These are phyloP conservation scores for Tenthredo amoena DNA, from an alignment of 2,888 invertebrate species.

Conservation along the genomic window DNA sequence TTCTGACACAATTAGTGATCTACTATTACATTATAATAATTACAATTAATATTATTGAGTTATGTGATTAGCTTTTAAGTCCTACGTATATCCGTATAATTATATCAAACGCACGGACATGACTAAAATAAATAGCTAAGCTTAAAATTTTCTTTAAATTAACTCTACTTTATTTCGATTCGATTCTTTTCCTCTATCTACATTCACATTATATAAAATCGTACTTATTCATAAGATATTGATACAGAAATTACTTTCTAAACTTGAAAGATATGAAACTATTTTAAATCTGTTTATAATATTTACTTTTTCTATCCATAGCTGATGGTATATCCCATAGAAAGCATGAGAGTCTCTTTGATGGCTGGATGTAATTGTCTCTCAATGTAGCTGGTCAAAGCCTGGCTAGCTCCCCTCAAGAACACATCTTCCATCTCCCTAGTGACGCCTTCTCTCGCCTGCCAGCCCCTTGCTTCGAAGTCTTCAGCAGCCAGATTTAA, in stretches of 20 bases:
- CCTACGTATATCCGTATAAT: background rate
- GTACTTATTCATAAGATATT: background rate
- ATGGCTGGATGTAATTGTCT: slow-evolving; percentile 91
- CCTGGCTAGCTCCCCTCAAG: slow-evolving; percentile 89
- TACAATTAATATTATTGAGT: background rate
- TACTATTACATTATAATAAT: slow-evolving; percentile 4
- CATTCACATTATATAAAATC: background rate
- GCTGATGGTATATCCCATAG: slow-evolving; percentile 92
- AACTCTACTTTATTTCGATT: slow-evolving; percentile 43
- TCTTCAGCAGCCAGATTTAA: slow-evolving; percentile 56
- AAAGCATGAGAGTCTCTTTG: slow-evolving; percentile 91
- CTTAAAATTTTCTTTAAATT: background rate
- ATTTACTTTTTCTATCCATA: slow-evolving; percentile 82
- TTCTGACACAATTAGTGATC: background rate
- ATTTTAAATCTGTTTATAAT: slow-evolving; percentile 30
- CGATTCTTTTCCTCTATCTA: background rate
- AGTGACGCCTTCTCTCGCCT: slow-evolving; percentile 83
- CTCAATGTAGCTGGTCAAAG: slow-evolving; percentile 91
- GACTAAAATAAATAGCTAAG: slow-evolving; percentile 33
- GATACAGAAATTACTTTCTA: background rate
- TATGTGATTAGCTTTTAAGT: background rate
- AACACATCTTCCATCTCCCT: slow-evolving; percentile 93
- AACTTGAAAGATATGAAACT: background rate
- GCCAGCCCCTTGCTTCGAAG: slow-evolving; percentile 67
- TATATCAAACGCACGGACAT: background rate